Evolutionary conservation across 2,113 vertebrate species (phyloP), one percentile per base, ranked within the genome.

Genomic region (Mormoops blainvillei): DNA sequence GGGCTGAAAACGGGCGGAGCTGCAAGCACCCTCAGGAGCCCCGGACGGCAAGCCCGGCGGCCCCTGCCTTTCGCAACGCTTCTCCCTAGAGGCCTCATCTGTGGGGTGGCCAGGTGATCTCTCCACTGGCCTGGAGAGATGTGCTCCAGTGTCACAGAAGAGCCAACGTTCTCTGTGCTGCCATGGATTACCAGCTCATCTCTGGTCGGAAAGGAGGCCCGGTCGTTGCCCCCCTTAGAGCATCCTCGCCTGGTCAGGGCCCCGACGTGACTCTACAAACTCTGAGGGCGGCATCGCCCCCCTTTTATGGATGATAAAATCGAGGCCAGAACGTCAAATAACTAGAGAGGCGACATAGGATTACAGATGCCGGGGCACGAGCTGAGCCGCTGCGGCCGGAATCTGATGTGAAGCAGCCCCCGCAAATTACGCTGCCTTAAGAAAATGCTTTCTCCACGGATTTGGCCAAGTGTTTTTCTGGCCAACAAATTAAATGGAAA

Each of bases 311-410:
- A 56, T 18, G 33, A 18, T 14, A 33, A 50, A 41, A 71, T 14
- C 0, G 12, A 89, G 84, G 74, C 45, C 18, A 38, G 18, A 9
- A 12, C 14, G 43, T 61, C n/a, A 10, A 31, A 3, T 8, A 24
- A 18, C n/a, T 5, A 7, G 3, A 1, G 0, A 31, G 11, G 36
- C 2, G 45, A 68, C 26, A 18, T 2, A 4, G 22, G 68, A 1
- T 6, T 8, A 24, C 7, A 8, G 36, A 18, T 1, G 2, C 0
- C 2, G 19, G 28, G 4, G 2, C 4, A 0, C 0, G 10, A 10
- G 14, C 18, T 5, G 80, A 28, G 56, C 22, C 36, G 22, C 22
- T 12, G 19, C 31, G 48, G 19, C 67, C 52, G n/a, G 38, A 56
- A 1, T 61, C n/a, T 26, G 19, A 33, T 9, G 19, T 1, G 7